These are phyloP conservation scores for Zele albiditarsus DNA, from an alignment of 2,888 invertebrate species.

Conservation along the genomic window DNA sequence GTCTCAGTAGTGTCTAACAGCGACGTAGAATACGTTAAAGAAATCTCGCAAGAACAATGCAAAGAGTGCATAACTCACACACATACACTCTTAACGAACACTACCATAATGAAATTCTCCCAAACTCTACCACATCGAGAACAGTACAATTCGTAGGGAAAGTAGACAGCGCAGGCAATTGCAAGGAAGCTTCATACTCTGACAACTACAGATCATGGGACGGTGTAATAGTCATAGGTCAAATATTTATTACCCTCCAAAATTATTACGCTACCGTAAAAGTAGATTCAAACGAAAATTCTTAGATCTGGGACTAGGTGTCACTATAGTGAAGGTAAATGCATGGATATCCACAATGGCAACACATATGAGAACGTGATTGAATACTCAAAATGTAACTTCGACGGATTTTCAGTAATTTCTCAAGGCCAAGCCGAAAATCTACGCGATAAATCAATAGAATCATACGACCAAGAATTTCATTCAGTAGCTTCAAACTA, in stretches of 20 bases:
- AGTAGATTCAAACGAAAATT: no score
- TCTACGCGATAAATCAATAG: no score
- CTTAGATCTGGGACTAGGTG: no score
- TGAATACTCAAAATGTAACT: no score
- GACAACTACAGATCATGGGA: slow-evolving; percentile 44
- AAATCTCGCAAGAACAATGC: slow-evolving; percentile 24
- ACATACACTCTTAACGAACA: neutral
- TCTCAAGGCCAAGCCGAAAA: no score
- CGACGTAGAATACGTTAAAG: slow-evolving; percentile 36
- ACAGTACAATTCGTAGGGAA: slow-evolving; percentile 37
- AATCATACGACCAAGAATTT: no score
- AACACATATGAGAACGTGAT: no score
- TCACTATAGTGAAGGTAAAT: no score
- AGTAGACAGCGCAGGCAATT: slow-evolving; percentile 17
- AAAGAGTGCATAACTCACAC: slow-evolving; percentile 21
- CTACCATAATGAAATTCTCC: neutral
- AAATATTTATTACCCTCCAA: neutral
- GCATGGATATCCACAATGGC: no score
- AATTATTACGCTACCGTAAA: no score
- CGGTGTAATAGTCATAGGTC: slow-evolving; percentile 42
- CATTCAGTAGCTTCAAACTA: neutral
- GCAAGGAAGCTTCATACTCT: slow-evolving; percentile 35
- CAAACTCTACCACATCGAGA: no score
- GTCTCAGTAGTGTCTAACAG: slow-evolving; percentile 35
- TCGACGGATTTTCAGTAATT: no score